Conservation (phyloP, 1,140 invertebrate genomes). For the Steinernema khuongi region DNA sequence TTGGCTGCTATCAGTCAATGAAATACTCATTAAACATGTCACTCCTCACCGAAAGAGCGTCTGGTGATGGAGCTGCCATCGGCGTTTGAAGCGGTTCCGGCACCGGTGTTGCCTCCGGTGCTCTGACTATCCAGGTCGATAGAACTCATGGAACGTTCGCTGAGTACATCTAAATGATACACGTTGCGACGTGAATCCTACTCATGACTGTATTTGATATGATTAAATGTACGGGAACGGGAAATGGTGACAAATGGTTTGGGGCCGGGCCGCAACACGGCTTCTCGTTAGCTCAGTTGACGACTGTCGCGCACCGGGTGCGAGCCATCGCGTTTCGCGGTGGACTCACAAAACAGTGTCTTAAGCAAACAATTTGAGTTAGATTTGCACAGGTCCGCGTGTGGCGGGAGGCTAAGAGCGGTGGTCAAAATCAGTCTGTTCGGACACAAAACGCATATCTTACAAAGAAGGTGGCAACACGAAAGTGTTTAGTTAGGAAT, state of each 20-base stretch:
- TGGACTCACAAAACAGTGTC: slow-evolving; percentile 12
- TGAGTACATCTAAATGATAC: slow-evolving; percentile 38
- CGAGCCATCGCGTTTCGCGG: not conserved
- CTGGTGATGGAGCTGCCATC: slow-evolving; percentile 12
- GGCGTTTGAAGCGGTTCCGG: not conserved
- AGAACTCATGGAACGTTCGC: slow-evolving; percentile 30
- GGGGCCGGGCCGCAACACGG: not conserved
- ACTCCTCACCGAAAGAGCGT: not conserved
- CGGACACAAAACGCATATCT: not conserved
- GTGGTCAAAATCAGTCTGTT: not conserved
- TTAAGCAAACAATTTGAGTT: slow-evolving; percentile 11
- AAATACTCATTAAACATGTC: slow-evolving; percentile 2
- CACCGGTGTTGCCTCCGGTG: slow-evolving; percentile 16
- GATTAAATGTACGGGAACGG: not conserved
- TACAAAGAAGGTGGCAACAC: no score
- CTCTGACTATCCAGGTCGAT: slow-evolving; percentile 31
- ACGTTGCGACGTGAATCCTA: no score
- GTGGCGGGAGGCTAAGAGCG: not conserved
- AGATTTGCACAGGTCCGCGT: slow-evolving; percentile 15
- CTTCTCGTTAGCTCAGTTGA: slow-evolving; percentile 15
- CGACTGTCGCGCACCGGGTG: slow-evolving; percentile 11
- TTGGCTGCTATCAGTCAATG: slow-evolving; percentile 14
- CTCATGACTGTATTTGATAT: no score
- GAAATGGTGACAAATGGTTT: slow-evolving; percentile 1
- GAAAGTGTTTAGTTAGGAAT: no score